Conservation (phyloP, 2,113 vertebrate species). For the Eretmochelys imbricata region DNA sequence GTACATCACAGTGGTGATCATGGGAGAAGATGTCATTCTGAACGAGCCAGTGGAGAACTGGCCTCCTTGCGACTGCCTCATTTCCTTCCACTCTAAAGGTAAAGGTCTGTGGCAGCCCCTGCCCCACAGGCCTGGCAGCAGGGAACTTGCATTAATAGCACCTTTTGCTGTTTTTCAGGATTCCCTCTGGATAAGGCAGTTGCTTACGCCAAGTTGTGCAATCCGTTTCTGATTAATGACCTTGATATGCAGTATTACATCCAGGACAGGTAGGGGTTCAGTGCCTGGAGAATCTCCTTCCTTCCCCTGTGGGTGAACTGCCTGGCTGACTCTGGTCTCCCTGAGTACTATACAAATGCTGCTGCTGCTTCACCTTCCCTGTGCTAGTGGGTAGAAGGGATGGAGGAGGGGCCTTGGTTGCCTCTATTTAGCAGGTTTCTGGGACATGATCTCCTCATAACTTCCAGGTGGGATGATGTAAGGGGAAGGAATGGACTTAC, state of each 20-base stretch:
- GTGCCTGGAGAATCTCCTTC: background rate
- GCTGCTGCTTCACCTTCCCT: background rate
- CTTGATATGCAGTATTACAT: conserved; percentile 99
- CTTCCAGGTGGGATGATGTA: background rate
- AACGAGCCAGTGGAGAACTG: conserved; percentile 96
- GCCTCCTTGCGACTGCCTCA: conserved; percentile 97
- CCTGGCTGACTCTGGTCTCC: background rate
- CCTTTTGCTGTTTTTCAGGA: conserved; percentile 77
- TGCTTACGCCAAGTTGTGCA: conserved; percentile 95
- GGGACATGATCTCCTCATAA: background rate
- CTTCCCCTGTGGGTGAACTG: background rate
- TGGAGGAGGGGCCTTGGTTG: background rate
- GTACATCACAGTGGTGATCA: conserved; percentile 97
- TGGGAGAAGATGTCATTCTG: conserved; percentile 96
- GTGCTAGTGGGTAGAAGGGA: background rate
- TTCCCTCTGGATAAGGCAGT: conserved; percentile 98
- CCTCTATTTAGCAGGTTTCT: background rate
- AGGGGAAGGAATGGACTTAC: background rate
- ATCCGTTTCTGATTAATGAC: conserved; percentile 96
- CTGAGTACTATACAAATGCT: background rate
- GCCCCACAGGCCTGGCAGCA: no score
- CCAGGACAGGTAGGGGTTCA: conserved; percentile 91
- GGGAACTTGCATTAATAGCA: background rate
- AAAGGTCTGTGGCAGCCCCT: background rate
- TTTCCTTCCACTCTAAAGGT: conserved; percentile 99